Evolutionary conservation across 1,140 invertebrate genomes (phyloP).

Genomic region (Episyrphus balteatus): DNA sequence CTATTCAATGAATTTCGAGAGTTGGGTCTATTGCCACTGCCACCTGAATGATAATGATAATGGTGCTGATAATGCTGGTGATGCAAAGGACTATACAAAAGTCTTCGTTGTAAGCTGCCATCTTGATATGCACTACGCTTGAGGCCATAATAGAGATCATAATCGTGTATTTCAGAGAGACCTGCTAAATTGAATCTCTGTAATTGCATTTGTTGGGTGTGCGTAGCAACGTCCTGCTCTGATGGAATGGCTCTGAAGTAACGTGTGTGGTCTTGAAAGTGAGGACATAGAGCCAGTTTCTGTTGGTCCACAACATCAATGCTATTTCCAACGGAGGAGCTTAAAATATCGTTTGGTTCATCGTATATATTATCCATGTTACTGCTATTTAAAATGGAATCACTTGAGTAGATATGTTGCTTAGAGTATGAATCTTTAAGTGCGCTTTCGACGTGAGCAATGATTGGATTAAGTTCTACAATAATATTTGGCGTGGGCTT

Average conservation of each 20-base stretch:
- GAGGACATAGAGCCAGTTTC: conserved; percentile 27
- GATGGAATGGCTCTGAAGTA: conserved; percentile 35
- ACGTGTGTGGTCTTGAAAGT: conserved; percentile 32
- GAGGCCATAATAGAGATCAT: conserved; percentile 31
- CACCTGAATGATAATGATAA: conserved; percentile 5
- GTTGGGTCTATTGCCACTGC: conserved; percentile 48
- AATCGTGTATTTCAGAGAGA: conserved; percentile 31
- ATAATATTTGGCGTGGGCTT: not conserved
- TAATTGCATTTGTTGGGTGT: conserved; percentile 21
- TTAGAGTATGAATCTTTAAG: conserved; percentile 32
- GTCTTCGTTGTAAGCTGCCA: conserved; percentile 18
- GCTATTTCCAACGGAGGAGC: conserved; percentile 29
- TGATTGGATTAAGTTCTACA: not conserved
- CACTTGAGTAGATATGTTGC: conserved; percentile 32
- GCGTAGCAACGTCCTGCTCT: conserved; percentile 21
- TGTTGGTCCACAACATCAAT: conserved; percentile 18
- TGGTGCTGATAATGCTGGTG: conserved; percentile 11
- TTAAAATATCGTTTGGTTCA: conserved; percentile 32
- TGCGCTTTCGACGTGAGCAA: conserved; percentile 6
- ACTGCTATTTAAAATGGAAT: conserved; percentile 27
- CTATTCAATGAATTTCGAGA: conserved; percentile 62
- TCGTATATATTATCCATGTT: conserved; percentile 35
- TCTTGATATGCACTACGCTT: conserved; percentile 15
- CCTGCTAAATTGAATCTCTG: conserved; percentile 28
- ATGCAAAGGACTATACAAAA: conserved; percentile 24